These are phyloP conservation scores for Agrotis clavis DNA, from an alignment of 2,888 invertebrate genomes.

Conservation along the genomic window DNA sequence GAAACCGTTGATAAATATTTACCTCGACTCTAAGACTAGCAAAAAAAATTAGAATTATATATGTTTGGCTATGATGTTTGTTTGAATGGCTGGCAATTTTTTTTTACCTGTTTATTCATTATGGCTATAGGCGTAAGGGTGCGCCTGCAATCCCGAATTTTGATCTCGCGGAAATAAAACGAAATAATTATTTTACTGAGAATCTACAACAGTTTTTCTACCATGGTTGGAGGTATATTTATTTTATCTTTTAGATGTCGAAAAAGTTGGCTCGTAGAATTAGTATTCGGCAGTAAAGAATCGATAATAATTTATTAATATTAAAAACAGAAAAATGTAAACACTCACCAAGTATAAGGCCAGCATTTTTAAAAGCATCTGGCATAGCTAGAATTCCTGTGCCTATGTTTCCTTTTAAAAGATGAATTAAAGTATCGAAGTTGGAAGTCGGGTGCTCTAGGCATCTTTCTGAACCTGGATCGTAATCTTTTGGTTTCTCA, in stretches of 20 bases:
- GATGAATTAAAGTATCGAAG: slow-evolving; percentile 94
- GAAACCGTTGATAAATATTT: no score
- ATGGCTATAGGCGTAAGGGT: no score
- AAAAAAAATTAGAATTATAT: no score
- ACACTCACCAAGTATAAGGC: slow-evolving; percentile 94
- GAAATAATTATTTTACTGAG: not conserved
- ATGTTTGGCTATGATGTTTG: no score
- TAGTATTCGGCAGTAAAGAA: slow-evolving; percentile 15
- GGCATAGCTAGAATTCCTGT: slow-evolving; percentile 99
- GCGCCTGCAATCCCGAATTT: no score
- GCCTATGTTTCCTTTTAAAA: slow-evolving; percentile 95
- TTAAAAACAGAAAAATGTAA: slow-evolving; percentile 30
- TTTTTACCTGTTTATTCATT: no score
- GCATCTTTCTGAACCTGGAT: slow-evolving; percentile 93
- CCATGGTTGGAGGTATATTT: not conserved
- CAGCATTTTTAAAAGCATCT: slow-evolving; percentile 97
- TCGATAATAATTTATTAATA: slow-evolving; percentile 37
- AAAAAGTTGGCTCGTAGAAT: slow-evolving; percentile 2
- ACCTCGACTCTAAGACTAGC: no score
- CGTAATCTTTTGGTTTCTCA: slow-evolving; percentile 82
- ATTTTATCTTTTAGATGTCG: not conserved
- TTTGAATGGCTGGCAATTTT: no score
- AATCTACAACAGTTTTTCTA: not conserved
- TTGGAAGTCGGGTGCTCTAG: slow-evolving; percentile 96
- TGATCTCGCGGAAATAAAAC: not conserved